These are phyloP conservation scores for Crotalus horridus DNA, from an alignment of 2,113 vertebrate genomes.

Conservation along the genomic window DNA sequence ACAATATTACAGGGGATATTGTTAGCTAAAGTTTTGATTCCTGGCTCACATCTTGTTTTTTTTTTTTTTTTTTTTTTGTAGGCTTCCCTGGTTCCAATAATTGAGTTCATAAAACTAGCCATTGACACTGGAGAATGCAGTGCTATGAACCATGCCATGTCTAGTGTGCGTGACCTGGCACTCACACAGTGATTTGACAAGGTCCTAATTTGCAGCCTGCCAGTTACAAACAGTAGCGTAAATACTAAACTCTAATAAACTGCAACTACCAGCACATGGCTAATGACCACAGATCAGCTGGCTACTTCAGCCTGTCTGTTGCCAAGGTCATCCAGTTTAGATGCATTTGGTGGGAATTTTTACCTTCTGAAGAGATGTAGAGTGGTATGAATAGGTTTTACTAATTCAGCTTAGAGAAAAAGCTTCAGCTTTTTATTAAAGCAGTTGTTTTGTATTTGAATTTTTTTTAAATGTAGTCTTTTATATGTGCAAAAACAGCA, in stretches of 20 bases:
- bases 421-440: not conserved
- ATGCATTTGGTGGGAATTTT: not conserved
- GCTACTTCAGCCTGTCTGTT: conserved; percentile 26
- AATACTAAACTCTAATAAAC: conserved; percentile 49
- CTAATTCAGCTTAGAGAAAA: conserved; percentile 10
- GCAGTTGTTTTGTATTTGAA: not conserved
- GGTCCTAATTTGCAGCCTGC: conserved; percentile 44
- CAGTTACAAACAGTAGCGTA: conserved; percentile 42
- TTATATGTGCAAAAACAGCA: not conserved
- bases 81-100: conserved; percentile 32
- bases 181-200: conserved; percentile 40
- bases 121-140: conserved; percentile 6
- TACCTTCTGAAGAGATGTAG: conserved; percentile 5
- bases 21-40: conserved; percentile 19
- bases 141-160: conserved; percentile 32
- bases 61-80: conserved; percentile 5
- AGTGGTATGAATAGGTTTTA: not conserved
- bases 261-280: conserved; percentile 27
- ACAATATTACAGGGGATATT: not conserved
- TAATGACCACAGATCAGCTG: conserved; percentile 32
- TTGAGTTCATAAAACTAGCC: conserved; percentile 42
- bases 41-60: not conserved
- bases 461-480: not conserved
- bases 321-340: conserved; percentile 35
- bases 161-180: conserved; percentile 24